phyloP scores from a whole-genome alignment of 35 echinoderm and acorn worm species.

The Heliocidaris tuberculata region DNA sequence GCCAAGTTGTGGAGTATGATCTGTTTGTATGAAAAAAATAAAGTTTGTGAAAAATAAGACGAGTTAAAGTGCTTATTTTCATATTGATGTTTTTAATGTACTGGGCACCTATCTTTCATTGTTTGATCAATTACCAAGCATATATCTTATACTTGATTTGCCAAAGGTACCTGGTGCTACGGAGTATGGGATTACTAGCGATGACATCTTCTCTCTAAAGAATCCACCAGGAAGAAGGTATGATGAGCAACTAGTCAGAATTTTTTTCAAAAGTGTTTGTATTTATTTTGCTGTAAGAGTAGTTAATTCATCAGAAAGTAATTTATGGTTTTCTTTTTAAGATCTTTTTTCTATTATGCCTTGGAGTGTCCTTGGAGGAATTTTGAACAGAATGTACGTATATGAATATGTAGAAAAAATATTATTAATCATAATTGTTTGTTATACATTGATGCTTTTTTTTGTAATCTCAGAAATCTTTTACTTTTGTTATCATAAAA shows the following conservation, averaged over 20 bases:
- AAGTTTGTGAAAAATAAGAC: too few species aligned
- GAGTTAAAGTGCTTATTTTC: too few species aligned
- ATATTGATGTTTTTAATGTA: background rate
- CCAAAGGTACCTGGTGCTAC: slow-evolving; percentile 69
- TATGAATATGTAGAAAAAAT: too few species aligned
- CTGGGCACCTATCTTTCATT: background rate
- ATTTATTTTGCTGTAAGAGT: too few species aligned
- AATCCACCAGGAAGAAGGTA: slow-evolving; percentile 94
- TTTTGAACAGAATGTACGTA: background rate
- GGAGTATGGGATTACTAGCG: slow-evolving; percentile 82
- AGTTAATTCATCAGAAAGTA: too few species aligned
- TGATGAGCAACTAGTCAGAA: slow-evolving; percentile 14
- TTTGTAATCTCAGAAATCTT: too few species aligned
- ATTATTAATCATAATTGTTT: too few species aligned
- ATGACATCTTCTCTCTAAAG: slow-evolving; percentile 86
- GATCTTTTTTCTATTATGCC: background rate
- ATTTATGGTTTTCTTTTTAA: background rate
- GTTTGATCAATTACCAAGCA: background rate
- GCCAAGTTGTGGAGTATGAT: too few species aligned
- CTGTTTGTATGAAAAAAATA: too few species aligned
- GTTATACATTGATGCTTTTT: too few species aligned
- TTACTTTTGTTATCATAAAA: too few species aligned
- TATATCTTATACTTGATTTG: background rate
- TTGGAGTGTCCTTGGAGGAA: background rate
- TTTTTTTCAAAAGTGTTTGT: too few species aligned